Conservation (phyloP, 2,797 vertebrate species). For the Cryptoprocta ferox region DNA sequence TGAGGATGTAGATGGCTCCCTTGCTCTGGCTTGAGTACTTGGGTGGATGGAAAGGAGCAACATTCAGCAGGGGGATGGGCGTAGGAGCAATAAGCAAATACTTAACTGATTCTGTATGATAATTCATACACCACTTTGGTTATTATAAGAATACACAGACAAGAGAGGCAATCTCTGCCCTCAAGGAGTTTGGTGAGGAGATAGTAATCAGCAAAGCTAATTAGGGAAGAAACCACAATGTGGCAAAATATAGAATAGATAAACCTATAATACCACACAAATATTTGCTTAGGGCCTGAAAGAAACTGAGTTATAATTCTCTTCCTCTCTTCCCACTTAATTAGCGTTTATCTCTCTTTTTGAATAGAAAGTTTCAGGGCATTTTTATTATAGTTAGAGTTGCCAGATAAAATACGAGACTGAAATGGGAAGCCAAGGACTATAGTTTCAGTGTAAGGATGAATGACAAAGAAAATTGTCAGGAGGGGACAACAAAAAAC, state of each 20-base stretch:
- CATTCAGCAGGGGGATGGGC: not conserved
- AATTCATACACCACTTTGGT: not conserved
- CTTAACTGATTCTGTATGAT: not conserved
- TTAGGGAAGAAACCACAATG: not conserved
- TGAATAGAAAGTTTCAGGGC: not conserved
- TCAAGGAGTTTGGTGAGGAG: not conserved
- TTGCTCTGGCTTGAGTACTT: not conserved
- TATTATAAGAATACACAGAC: not conserved
- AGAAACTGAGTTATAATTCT: not conserved
- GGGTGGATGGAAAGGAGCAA: not conserved
- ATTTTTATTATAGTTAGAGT: slow-evolving; percentile 10
- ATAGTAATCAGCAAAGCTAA: not conserved
- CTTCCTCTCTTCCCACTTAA: not conserved
- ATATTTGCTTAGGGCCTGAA: not conserved
- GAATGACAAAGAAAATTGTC: slow-evolving; percentile 12
- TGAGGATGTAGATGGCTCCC: not conserved
- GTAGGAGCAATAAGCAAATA: not conserved
- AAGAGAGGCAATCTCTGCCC: not conserved
- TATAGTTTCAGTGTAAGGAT: not conserved
- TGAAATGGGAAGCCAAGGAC: not conserved
- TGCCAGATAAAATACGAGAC: not conserved
- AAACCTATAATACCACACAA: not conserved
- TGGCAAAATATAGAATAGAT: not conserved
- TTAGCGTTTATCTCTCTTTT: not conserved
- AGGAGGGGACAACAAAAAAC: not conserved